Base-by-base conservation (phyloP, 2,888 invertebrate species). In the Gymnoscelis rufifasciata region DNA sequence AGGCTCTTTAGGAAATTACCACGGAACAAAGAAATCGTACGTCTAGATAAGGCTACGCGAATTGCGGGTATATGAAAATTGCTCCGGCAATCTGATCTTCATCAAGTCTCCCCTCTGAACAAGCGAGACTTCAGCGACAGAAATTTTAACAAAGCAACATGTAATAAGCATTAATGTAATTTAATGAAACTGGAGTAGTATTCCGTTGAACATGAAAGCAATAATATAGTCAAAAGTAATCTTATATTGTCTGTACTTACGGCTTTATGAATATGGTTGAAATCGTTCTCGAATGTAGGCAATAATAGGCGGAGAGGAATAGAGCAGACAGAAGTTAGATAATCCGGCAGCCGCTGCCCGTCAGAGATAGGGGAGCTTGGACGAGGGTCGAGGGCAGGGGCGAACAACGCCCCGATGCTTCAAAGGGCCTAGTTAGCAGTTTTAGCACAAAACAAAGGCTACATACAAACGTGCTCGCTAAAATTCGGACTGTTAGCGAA, bases 1-100 rank as follows among this genome's bases (percentile, higher is more conserved):
- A 68, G 64, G 63, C 77, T 73, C 71, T 78, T 78, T 77, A 70
- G 77, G 81, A 80, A 80, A 82, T 82, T 79, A 81, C 79, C 81
- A 62, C 71, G 78, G 79, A 81, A 86, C 83, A 84, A 83, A 82
- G 81, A 78, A 77, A 84, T 78, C 76, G 75, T 78, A 70, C 68
- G 69, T 65, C 66, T 54, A 70, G 81, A 83, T 83, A 83, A 79
- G 71, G 64, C 65, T 68, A 60, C 70, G 64, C 71, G 71, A 74
- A 74, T 76, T 75, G 65, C 64, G 38, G 38, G 66, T 62, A 65
- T 71, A 69, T 64, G 62, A 67, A 68, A 30, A 42, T 7, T 35
- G 7, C 13, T 37, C 31, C 3, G 23, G 36, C 23, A 31, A 44
- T 41, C 38, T 44, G 33, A 38, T 35, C 27, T 42, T 33, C 11